Evolutionary conservation across 2,888 invertebrate species (phyloP).

Genomic region (Anorthoa munda): DNA sequence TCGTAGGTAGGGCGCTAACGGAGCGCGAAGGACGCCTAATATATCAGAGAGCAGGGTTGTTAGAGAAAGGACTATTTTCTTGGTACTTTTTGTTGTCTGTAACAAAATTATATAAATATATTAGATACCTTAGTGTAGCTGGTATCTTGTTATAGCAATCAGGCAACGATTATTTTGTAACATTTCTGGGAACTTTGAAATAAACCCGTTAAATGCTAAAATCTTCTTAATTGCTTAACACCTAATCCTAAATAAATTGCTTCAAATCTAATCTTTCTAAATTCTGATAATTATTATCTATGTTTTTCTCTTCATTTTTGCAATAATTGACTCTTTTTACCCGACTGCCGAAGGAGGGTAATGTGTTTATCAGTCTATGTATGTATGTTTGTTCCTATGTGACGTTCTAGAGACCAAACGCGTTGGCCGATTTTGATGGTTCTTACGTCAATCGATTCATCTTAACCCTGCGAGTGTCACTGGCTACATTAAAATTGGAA

Average conservation of each 20-base stretch:
- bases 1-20: conserved; percentile 54
- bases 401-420: no score
- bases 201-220: not conserved
- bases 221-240: not conserved
- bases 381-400: no score
- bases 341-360: no score
- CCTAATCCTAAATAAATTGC: not conserved
- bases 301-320: no score
- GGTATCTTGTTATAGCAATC: not conserved
- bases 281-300: not conserved
- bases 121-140: not conserved
- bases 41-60: conserved; percentile 53
- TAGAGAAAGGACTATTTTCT: conserved; percentile 4
- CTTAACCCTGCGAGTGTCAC: no score
- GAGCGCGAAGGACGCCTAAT: conserved; percentile 58
- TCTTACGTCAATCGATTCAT: no score
- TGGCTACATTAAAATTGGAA: no score
- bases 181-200: not conserved
- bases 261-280: not conserved
- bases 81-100: conserved; percentile 1
- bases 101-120: not conserved
- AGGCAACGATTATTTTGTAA: not conserved
- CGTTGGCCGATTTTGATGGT: no score
- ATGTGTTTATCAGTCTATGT: no score
- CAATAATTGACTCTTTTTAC: no score